phyloP scores from a whole-genome alignment of 2,113 vertebrate genomes.

The Lophochroa leadbeateri region DNA sequence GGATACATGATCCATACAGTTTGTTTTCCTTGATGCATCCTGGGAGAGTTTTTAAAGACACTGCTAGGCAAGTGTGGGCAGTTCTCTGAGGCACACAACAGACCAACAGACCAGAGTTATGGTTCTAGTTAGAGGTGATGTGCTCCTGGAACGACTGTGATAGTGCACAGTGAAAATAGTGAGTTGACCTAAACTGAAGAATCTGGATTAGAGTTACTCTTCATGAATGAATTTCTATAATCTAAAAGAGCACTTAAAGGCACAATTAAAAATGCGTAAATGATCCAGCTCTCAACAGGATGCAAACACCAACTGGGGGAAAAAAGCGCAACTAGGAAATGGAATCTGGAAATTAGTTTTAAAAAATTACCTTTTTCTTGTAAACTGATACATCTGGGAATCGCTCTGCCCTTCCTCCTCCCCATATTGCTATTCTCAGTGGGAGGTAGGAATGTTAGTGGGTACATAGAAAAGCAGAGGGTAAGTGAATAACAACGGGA shows the following conservation, averaged over 20 bases:
- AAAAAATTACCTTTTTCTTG: background rate
- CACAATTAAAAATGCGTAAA: background rate
- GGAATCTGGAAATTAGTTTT: background rate
- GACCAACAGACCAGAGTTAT: background rate
- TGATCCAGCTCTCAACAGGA: background rate
- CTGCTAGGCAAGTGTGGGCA: background rate
- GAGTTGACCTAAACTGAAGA: background rate
- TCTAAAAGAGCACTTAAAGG: background rate
- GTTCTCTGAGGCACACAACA: background rate
- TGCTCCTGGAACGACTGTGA: background rate
- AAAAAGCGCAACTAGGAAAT: background rate
- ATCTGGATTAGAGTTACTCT: background rate
- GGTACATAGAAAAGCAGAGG: background rate
- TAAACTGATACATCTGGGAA: background rate
- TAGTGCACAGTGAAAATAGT: background rate
- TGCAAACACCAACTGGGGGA: fast-evolving
- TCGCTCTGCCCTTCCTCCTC: background rate
- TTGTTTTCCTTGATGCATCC: background rate
- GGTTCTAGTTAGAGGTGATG: background rate
- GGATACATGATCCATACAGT: background rate
- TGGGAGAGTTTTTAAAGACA: background rate
- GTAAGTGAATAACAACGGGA: background rate
- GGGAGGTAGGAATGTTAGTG: background rate
- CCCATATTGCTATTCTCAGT: background rate
- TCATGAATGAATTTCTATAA: background rate